Percentiles rank a stretch among this genome's conserved stretches.
Evolutionary conservation across 2,888 invertebrate genomes (phyloP).

Genomic region (Capitulum mitella): DNA sequence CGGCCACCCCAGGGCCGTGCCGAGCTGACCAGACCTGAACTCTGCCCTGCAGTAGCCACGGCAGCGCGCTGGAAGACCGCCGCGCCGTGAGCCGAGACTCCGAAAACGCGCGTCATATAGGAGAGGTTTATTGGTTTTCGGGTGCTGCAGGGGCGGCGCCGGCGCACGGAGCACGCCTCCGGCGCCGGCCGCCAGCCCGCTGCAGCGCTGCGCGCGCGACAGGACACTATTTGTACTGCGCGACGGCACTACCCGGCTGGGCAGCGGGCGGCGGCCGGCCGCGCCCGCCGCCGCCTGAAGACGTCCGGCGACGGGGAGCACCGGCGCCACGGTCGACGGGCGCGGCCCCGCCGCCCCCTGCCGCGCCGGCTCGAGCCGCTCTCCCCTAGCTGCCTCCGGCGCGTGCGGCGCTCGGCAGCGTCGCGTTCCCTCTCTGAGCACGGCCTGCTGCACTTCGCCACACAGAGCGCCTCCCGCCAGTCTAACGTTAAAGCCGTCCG

Average conservation of each 20-base stretch:
- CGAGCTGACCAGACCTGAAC: no score
- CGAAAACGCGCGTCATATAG: no score
- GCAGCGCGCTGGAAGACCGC: no score
- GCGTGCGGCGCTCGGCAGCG: no score
- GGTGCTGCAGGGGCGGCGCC: background rate
- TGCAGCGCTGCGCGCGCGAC: no score
- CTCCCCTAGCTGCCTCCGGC: background rate
- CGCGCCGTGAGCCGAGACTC: no score
- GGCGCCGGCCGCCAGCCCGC: no score
- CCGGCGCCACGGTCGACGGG: background rate
- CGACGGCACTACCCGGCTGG: background rate
- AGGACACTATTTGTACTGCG: constrained; percentile 12
- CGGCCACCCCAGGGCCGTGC: no score
- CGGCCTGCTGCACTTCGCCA: background rate
- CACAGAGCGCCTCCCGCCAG: background rate
- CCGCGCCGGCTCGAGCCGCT: background rate
- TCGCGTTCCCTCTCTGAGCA: no score
- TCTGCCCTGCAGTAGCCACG: no score
- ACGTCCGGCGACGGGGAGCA: background rate
- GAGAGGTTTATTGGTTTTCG: background rate
- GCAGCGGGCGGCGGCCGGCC: background rate
- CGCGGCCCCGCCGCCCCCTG: background rate
- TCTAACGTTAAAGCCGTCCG: background rate
- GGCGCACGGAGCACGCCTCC: background rate
- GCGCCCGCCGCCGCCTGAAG: background rate